Conservation (phyloP, 2,888 invertebrate genomes). For the Sabellastarte sp. region DNA sequence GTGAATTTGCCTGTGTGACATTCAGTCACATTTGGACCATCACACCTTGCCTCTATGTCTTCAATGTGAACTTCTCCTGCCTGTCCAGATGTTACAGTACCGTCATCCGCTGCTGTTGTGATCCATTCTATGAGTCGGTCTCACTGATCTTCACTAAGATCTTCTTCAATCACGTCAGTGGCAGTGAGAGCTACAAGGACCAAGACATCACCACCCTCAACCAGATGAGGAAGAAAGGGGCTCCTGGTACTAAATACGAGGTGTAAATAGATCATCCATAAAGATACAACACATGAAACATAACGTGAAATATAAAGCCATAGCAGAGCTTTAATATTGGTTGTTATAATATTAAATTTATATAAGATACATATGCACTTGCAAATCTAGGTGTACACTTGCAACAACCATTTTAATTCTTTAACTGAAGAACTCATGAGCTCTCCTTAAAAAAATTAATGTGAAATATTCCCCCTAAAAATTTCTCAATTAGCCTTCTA, state of each 20-base stretch:
- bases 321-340: too few relatives aligned
- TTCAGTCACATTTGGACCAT: neutral
- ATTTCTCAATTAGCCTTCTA: too few relatives aligned
- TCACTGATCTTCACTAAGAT: neutral
- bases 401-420: too few relatives aligned
- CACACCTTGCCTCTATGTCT: neutral
- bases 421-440: too few relatives aligned
- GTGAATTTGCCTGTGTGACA: neutral
- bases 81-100: neutral
- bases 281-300: too few relatives aligned
- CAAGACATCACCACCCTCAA: neutral
- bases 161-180: neutral
- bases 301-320: too few relatives aligned
- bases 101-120: neutral
- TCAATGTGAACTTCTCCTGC: neutral
- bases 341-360: too few relatives aligned
- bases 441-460: too few relatives aligned
- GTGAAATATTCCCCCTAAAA: too few relatives aligned
- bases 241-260: neutral
- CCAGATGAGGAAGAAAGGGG: neutral
- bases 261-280: too few relatives aligned
- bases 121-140: neutral
- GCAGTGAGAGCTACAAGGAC: neutral
- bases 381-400: too few relatives aligned
- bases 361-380: too few relatives aligned